These are phyloP conservation scores for Chalcosyrphus nemorum DNA, from an alignment of 2,888 invertebrate species.

Conservation along the genomic window DNA sequence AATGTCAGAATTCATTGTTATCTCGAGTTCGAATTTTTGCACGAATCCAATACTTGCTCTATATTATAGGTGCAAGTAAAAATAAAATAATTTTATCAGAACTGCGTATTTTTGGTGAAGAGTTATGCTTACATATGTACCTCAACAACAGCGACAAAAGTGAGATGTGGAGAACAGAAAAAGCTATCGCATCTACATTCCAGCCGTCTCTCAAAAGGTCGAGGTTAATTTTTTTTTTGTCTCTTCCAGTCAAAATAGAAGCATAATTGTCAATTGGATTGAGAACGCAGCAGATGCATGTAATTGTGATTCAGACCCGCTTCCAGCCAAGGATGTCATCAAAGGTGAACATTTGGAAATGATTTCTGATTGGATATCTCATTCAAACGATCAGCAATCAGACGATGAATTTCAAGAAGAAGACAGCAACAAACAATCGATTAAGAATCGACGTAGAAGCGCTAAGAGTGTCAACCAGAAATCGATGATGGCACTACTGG, in stretches of 20 bases:
- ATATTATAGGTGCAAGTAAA: too few species aligned
- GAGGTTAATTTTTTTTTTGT: neutral
- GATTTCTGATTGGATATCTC: neutral
- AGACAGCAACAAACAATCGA: neutral
- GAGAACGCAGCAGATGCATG: neutral
- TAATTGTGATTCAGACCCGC: neutral
- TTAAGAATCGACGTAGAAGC: neutral
- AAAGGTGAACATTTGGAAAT: neutral
- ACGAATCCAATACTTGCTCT: too few species aligned
- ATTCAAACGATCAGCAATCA: neutral
- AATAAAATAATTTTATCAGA: neutral
- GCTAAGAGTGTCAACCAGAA: neutral
- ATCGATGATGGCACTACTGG: neutral
- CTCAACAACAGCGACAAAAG: neutral
- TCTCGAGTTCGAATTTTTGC: too few species aligned
- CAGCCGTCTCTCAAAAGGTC: neutral
- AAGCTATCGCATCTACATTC: neutral
- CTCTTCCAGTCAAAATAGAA: neutral
- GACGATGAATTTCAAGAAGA: neutral
- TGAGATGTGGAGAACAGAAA: neutral
- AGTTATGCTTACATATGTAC: neutral
- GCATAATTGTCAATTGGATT: neutral
- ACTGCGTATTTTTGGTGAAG: neutral
- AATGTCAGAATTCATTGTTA: too few species aligned
- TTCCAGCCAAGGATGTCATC: neutral